A percentile compares a stretch with the other conserved stretches of the same genome.
Conservation (phyloP, 2,113 vertebrate genomes). For the Oreochromis niloticus region DNA sequence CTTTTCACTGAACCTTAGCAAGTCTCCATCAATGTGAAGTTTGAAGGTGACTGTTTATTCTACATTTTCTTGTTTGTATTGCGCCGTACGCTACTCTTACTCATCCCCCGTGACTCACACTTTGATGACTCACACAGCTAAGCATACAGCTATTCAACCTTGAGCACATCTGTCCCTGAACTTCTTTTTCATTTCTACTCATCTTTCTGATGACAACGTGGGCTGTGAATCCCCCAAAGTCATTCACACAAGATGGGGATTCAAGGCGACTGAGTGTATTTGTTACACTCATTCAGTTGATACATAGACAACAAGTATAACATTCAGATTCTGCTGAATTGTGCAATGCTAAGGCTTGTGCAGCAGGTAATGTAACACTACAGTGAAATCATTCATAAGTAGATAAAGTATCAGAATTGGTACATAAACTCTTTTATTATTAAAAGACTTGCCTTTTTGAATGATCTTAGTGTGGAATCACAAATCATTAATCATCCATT, state of each 20-base stretch:
- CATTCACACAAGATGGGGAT: neutral
- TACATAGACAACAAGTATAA: neutral
- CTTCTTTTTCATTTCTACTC: neutral
- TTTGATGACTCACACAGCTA: constrained; percentile 17
- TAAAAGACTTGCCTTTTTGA: neutral
- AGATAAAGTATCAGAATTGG: neutral
- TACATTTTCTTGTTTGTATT: neutral
- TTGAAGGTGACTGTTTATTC: neutral
- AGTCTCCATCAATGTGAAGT: neutral
- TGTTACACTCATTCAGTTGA: neutral
- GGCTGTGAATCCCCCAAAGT: neutral
- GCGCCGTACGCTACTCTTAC: neutral
- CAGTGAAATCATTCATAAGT: neutral
- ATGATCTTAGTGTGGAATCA: neutral
- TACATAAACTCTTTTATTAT: neutral
- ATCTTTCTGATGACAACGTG: neutral
- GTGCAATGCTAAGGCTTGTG: neutral
- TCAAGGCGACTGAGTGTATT: neutral
- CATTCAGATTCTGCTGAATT: neutral
- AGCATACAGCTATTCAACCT: neutral
- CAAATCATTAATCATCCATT: neutral
- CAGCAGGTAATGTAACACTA: neutral
- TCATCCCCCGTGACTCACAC: constrained; percentile 27
- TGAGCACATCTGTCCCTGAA: neutral
- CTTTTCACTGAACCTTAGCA: neutral